Evolutionary conservation across 2,113 vertebrate genomes (phyloP).

Genomic region (Camelus bactrianus): DNA sequence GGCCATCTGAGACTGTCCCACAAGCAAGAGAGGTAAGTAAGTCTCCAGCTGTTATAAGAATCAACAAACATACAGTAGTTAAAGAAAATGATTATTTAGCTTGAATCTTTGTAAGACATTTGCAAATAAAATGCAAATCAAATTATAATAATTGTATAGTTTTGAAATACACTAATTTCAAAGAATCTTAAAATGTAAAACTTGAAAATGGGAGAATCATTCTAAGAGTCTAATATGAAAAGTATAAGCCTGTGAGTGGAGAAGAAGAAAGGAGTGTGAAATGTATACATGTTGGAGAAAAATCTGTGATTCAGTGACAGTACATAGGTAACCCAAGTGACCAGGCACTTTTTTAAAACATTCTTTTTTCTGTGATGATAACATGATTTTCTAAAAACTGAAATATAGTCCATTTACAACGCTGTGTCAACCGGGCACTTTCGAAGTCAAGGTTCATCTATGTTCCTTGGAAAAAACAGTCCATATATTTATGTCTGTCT

Average conservation of each 20-base stretch:
- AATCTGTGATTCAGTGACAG: not conserved
- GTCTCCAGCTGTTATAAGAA: not conserved
- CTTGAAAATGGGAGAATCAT: not conserved
- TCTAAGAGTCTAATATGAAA: not conserved
- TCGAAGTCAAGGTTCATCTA: not conserved
- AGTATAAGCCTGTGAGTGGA: not conserved
- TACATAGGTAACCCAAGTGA: not conserved
- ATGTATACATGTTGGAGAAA: not conserved
- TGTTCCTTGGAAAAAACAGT: not conserved
- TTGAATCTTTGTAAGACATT: constrained; percentile 13
- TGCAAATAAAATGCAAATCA: not conserved
- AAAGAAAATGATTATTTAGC: not conserved
- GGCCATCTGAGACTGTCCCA: not conserved
- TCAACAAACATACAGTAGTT: not conserved
- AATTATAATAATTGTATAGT: not conserved
- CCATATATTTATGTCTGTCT: not conserved
- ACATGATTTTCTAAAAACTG: too few relatives aligned
- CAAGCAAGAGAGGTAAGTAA: not conserved
- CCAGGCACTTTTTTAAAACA: not conserved
- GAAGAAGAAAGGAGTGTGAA: not conserved
- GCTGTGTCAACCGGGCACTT: not conserved
- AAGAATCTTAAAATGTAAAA: constrained; percentile 26
- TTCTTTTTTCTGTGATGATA: too few relatives aligned
- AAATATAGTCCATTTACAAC: too few relatives aligned
- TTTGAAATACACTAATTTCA: not conserved